Evolutionary conservation across 1,140 invertebrate species (phyloP), one percentile per base, ranked within the genome.

Genomic region (Magallana angulata): DNA sequence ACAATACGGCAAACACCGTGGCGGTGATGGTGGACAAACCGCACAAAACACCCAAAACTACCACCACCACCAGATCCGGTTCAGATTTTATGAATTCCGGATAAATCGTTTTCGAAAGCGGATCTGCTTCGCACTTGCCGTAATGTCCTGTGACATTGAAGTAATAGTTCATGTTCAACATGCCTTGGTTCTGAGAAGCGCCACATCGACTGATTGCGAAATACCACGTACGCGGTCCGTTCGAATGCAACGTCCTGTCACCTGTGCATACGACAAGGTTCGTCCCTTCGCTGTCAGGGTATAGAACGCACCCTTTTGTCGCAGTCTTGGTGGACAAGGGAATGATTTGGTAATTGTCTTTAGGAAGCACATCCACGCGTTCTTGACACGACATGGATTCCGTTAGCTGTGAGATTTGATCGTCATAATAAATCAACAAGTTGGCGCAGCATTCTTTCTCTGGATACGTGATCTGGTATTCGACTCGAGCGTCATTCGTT

Each of bases 61-160:
- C 87, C 11, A 93, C 90, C 7, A 84, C 76, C 18, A 64, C 85
- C 9, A 84, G 62, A 80, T 91, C 87, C 16, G 89, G 76, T 60
- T 92, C 91, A 18, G 87, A 84, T 36, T 86, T 87, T 6, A 85
- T 85, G 0, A 85, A 68, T 7, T 91, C 87, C 7, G 91, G 92
- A 71, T 92, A 87, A 48, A 89, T 89, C 8, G 91, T 92, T 68
- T 91, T 91, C 7, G 91, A 90, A 14, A 94, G 82, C 0, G 93
- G 92, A 82, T 94, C 93, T 1, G 91, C 90, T 83, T 94, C 93
- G 84, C 93, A 94, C 16, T 91, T 91, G 14, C 93, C 93, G 84
- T 93, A 93, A 89, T 87, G 93, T 84, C 93, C 92, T 5, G 92
- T 91, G n/a, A 94, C 90, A 84, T 94, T 94, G 81, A 94, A 93